phyloP scores from a whole-genome alignment of 2,888 invertebrate genomes.

The Drosophila kuntzei region DNA sequence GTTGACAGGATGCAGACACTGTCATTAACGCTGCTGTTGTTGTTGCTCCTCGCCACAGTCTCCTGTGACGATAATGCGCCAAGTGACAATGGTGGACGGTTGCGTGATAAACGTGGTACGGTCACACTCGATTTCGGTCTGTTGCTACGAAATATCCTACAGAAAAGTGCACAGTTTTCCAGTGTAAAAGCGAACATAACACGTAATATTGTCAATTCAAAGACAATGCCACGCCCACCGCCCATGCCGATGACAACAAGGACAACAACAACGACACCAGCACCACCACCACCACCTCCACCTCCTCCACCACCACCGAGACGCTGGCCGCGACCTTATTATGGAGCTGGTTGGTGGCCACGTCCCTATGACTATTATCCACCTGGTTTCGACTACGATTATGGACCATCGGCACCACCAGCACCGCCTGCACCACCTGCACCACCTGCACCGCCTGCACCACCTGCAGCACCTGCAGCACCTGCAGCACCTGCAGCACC shows the following conservation, averaged over 20 bases:
- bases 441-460: constrained; percentile 12
- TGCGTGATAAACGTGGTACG: constrained; percentile 69
- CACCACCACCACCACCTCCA: constrained; percentile 10
- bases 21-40: constrained; percentile 34
- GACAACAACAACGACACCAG: constrained; percentile 19
- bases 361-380: constrained; percentile 57
- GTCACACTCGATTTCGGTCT: constrained; percentile 75
- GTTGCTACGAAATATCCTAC: constrained; percentile 74
- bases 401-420: constrained; percentile 31
- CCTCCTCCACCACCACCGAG: constrained; percentile 39
- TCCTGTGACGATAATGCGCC: not conserved
- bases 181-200: constrained; percentile 64
- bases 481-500: constrained; percentile 14
- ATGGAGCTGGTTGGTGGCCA: constrained; percentile 61
- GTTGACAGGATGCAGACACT: constrained; percentile 37
- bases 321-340: constrained; percentile 44
- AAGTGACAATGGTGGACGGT: not conserved
- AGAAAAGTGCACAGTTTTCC: constrained; percentile 77
- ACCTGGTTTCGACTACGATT: constrained; percentile 58
- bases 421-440: not conserved
- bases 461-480: constrained; percentile 12
- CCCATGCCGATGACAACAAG: constrained; percentile 33
- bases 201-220: constrained; percentile 32
- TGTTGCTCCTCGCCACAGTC: constrained; percentile 31
- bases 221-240: constrained; percentile 40